phyloP scores from a whole-genome alignment of 92 coral and sea anemone species.

The Palythoa heliodiscus region DNA sequence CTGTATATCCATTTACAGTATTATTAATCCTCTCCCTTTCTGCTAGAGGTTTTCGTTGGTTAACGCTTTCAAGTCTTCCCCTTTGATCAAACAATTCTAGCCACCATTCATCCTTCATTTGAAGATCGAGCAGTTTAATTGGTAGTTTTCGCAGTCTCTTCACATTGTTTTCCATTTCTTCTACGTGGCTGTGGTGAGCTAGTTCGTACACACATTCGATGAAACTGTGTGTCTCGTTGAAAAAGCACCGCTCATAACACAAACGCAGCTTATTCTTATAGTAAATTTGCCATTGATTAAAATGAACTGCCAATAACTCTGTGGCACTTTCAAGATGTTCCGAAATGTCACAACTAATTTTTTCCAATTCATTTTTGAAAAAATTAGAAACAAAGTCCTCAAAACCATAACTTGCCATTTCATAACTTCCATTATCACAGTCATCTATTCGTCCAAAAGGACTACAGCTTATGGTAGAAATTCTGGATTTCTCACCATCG shows the following conservation, averaged over 20 bases:
- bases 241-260: conserved; percentile 95
- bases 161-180: conserved; percentile 64
- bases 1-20: conserved; percentile 39
- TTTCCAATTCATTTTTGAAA: conserved; percentile 54
- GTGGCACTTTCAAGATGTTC: conserved; percentile 60
- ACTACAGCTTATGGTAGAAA: conserved; percentile 15
- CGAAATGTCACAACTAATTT: conserved; percentile 49
- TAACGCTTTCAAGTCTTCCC: conserved; percentile 40
- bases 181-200: conserved; percentile 81
- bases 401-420: conserved; percentile 50
- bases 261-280: conserved; percentile 80
- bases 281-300: conserved; percentile 62
- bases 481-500: conserved; percentile 10
- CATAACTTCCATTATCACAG: not conserved
- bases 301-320: conserved; percentile 66
- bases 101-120: conserved; percentile 99
- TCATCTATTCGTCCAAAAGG: conserved; percentile 43
- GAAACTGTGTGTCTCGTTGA: conserved; percentile 70
- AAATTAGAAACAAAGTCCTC: conserved; percentile 72
- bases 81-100: conserved; percentile 86
- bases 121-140: conserved; percentile 81
- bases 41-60: conserved; percentile 19
- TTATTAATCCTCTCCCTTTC: conserved; percentile 19
- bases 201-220: conserved; percentile 86
- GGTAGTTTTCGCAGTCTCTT: conserved; percentile 78